Conservation (phyloP, 2,797 vertebrate genomes). For the Myotis vivesi region DNA sequence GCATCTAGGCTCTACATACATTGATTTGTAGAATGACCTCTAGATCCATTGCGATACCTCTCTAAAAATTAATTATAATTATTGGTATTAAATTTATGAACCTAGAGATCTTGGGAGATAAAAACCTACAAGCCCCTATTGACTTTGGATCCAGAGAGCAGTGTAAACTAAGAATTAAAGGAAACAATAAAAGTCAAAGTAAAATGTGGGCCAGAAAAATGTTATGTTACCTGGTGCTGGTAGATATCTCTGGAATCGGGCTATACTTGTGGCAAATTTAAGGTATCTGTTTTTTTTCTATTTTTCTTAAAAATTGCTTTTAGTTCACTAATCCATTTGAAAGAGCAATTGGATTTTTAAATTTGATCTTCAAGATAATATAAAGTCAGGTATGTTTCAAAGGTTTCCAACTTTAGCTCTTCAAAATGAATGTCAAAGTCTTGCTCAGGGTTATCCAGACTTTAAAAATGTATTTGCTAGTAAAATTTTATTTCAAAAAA, state of each 20-base stretch:
- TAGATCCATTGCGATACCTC: neutral
- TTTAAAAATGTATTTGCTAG: constrained; percentile 38
- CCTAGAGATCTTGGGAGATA: neutral
- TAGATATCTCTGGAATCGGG: neutral
- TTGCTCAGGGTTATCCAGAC: neutral
- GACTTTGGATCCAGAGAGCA: neutral
- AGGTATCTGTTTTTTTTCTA: neutral
- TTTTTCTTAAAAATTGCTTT: constrained; percentile 20
- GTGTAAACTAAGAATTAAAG: neutral
- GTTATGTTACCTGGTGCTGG: neutral
- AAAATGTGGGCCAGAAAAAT: neutral
- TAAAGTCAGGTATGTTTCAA: neutral
- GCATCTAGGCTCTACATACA: neutral
- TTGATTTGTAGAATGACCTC: neutral
- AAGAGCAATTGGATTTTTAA: neutral
- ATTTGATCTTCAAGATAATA: neutral
- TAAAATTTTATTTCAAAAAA: neutral
- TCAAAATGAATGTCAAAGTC: constrained; percentile 1
- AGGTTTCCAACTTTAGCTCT: neutral
- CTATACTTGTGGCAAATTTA: neutral
- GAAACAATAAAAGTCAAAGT: neutral
- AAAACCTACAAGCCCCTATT: neutral
- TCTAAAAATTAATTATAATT: neutral
- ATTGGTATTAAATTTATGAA: neutral
- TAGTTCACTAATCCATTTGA: constrained; percentile 11